Base-by-base conservation (phyloP, 2,113 vertebrate genomes). In the Piaya cayana region DNA sequence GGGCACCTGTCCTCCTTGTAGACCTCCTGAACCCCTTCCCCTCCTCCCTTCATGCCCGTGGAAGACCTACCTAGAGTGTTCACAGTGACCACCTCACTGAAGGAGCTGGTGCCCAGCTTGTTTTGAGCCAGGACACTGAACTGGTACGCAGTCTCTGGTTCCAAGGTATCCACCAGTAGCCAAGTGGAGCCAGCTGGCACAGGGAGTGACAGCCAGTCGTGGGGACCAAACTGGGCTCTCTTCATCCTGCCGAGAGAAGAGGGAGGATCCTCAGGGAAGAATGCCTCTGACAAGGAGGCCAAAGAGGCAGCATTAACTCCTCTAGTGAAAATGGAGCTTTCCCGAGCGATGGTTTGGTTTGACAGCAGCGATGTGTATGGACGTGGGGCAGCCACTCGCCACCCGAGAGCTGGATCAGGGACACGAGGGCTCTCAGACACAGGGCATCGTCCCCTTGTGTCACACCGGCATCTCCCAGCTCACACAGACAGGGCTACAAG, bases 61-160 rank as follows among this genome's bases (percentile, higher is more conserved):
- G 43, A 87, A 45, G 19, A 65, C 99, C 97, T 89, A 99, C 99
- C 99, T 99, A 99, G 98, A 97, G 99, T 99, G 98, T 98, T 99
- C 98, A 99, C 99, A 98, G 99, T 99, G 99, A 99, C 99, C 98
- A 99, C 99, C 98, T 99, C 99, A 93, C 99, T 99, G 98, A 99
- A 99, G 97, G 99, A 99, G 96, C 99, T 99, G 5, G 99, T 99
- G 83, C 99, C 99, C 98, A 99, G 98, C 97, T 99, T 99, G 98
- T 99, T 99, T 96, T 99, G 99, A 92, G 99, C 99, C 98, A 99
- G 98, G 97, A 99, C 99, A 96, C 99, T 99, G 98, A 99, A 99
- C 98, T 99, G 99, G 97, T 99, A 99, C 5, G 99, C 99, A 7
- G 99, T 99, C 98, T 99, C 99, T 8, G 99, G 98, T 98, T 99